Conservation (phyloP, 1,140 invertebrate genomes). For the Trinorchestia longiramus region DNA sequence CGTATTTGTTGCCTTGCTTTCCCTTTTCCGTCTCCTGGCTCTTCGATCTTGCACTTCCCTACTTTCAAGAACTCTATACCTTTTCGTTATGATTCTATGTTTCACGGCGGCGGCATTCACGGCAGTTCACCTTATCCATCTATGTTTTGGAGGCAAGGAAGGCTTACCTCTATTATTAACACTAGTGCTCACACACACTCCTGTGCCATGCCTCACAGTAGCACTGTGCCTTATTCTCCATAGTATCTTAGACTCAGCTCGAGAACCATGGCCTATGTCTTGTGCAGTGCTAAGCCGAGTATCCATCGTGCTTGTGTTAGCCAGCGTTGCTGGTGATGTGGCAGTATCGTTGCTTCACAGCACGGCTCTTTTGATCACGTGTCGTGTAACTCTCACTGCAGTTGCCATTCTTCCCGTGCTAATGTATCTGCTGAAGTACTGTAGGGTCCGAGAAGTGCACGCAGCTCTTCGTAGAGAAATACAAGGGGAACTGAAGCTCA, state of each 20-base stretch:
- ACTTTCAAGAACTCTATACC: constrained; percentile 7
- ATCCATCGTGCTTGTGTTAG: constrained; percentile 19
- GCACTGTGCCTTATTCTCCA: constrained; percentile 1
- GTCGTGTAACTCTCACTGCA: background rate
- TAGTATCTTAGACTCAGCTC: background rate
- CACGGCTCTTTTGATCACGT: constrained; percentile 2
- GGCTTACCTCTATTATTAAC: constrained; percentile 20
- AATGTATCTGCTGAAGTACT: constrained; percentile 19
- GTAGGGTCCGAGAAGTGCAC: background rate
- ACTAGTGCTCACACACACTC: constrained; percentile 17
- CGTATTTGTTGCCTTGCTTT: background rate
- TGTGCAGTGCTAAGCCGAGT: background rate
- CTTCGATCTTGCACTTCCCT: constrained; percentile 17
- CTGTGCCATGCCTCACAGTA: constrained; percentile 15
- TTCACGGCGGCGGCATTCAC: constrained; percentile 26
- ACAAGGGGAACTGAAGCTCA: constrained; percentile 36
- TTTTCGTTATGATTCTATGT: constrained; percentile 35
- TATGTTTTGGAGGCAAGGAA: constrained; percentile 44
- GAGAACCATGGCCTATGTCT: constrained; percentile 42
- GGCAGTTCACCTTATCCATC: constrained; percentile 13
- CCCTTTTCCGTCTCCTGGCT: constrained; percentile 21
- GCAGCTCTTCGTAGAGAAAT: constrained; percentile 12
- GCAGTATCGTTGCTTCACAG: constrained; percentile 37
- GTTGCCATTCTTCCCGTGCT: background rate
- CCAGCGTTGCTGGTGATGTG: constrained; percentile 25